Base-by-base conservation (phyloP, 2,797 vertebrate genomes). In the Hoplostethus mediterraneus region DNA sequence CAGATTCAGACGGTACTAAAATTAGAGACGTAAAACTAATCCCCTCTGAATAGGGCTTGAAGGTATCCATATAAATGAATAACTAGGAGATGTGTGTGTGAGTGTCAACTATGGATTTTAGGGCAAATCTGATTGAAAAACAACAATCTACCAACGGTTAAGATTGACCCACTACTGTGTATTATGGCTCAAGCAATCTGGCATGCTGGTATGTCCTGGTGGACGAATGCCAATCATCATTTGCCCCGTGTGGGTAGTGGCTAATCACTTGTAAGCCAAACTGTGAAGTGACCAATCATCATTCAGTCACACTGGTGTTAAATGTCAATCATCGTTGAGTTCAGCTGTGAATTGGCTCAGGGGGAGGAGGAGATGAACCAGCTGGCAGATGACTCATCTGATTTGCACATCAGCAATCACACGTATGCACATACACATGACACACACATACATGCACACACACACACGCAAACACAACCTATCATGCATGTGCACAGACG, bases 311-410 rank as follows among this genome's bases (percentile, higher is more conserved):
- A 63, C 67, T 79, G 65, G 74, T 81, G 85, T 80, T 83, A 89
- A 84, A 87, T 82, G 86, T 84, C 87, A 89, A 78, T 87, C 90
- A 84, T 81, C 72, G 73, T 75, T 68, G 77, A 33, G 44, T 51
- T 48, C 61, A 51, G 47, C 31, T 44, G 65, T 73, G 70, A 78
- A 77, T 87, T 77, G 75, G 75, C 75, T 58, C 56, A 77, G 74
- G 45, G 21, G 21, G 21, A 21, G 21, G 21, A 21, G 21, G 54
- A 75, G 62, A 64, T 40, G 81, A 83, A 73, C 77, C 87, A 89
- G 81, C 82, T 89, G 89, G 87, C 80, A 82, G 77, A 82, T 91
- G 82, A 92, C 64, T 92, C 87, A 91, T 81, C 72, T 66, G 74
- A 90, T 85, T 74, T 71, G 58, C 69, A 77, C 79, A 83, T 75